Conservation (phyloP, 2,797 vertebrate genomes). For the Cyclopterus lumpus region DNA sequence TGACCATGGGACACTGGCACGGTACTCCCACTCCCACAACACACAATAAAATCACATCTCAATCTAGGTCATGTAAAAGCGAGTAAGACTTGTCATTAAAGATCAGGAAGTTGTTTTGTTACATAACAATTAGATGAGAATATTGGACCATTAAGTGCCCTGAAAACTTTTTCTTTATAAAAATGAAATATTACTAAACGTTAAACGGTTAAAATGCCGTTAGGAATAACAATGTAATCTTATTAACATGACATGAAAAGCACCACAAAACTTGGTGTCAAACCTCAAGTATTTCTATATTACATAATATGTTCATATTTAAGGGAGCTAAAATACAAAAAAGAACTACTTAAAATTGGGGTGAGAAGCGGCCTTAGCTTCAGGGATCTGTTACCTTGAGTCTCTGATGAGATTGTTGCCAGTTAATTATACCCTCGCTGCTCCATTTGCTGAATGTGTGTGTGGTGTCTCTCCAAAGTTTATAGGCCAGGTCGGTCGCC, state of each 20-base stretch:
- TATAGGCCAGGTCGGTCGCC: slow-evolving; percentile 40
- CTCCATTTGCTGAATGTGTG: slow-evolving; percentile 43
- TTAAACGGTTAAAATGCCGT: neutral
- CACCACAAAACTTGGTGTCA: neutral
- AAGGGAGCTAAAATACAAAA: neutral
- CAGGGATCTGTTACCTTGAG: slow-evolving; percentile 47
- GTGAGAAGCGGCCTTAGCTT: slow-evolving; percentile 11
- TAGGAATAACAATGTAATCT: neutral
- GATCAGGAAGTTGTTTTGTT: slow-evolving; percentile 11
- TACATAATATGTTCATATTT: neutral
- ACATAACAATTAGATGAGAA: neutral
- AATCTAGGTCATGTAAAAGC: slow-evolving; percentile 10
- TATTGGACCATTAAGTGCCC: neutral
- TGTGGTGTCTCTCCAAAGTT: slow-evolving; percentile 34
- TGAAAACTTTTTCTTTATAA: neutral
- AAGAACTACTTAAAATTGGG: slow-evolving; percentile 9
- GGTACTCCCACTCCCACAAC: neutral
- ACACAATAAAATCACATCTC: slow-evolving; percentile 1
- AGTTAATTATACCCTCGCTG: slow-evolving; percentile 69
- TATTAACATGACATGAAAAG: neutral
- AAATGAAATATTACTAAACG: neutral
- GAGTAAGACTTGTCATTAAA: neutral
- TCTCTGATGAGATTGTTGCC: slow-evolving; percentile 58
- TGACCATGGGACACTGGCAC: slow-evolving; percentile 41
- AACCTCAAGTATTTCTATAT: neutral